Evolutionary conservation across 64 coral and sea anemone genomes (phyloP), one percentile per base, ranked within the genome.

Genomic region (Montipora foliosa): DNA sequence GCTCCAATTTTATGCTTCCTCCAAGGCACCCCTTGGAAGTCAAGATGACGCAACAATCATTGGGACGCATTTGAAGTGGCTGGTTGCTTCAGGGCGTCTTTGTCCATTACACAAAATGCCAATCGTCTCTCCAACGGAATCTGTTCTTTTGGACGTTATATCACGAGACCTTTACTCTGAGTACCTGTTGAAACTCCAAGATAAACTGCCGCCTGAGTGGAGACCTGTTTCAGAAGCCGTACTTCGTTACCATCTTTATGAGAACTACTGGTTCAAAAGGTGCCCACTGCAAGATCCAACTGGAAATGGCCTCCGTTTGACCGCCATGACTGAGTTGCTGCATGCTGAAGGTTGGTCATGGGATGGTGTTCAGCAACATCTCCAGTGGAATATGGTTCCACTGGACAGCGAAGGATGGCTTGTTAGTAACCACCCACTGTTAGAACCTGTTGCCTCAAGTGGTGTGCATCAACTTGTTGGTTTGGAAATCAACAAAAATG

Each of bases 101-200:
- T 91, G 89, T 53, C 89, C 89, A 19, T 49, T 91, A 61, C 89
- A 91, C 61, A 91, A 91, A 80, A 80, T 91, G 61, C 89, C 89
- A 21, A 69, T 83, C 5, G 60, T 91, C 44, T 67, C 89, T 67
- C 89, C 89, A 59, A 91, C 89, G 10, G 89, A 91, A 69, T 79
- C 89, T 71, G 78, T 91, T 16, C 76, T 91, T 74, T 16, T 91
- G 29, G 22, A 91, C 44, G 19, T 91, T 12, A 82, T 91, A 19
- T 91, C 89, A 5, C 19, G 61, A 69, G 80, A 83, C 9, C 78
- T 91, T 81, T 78, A 91, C 47, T 91, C 76, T 58, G 64, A 83
- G 16, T 82, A 71, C 82, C 75, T 91, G 49, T 69, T 91, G 17
- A 57, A 80, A 47, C 89, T 91, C 14, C 78, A 82, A 70, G 89